A percentile compares a stretch with the other conserved stretches of the same genome.
These are phyloP conservation scores for Danaus chrysippus DNA, from an alignment of 2,888 invertebrate species.

Conservation along the genomic window DNA sequence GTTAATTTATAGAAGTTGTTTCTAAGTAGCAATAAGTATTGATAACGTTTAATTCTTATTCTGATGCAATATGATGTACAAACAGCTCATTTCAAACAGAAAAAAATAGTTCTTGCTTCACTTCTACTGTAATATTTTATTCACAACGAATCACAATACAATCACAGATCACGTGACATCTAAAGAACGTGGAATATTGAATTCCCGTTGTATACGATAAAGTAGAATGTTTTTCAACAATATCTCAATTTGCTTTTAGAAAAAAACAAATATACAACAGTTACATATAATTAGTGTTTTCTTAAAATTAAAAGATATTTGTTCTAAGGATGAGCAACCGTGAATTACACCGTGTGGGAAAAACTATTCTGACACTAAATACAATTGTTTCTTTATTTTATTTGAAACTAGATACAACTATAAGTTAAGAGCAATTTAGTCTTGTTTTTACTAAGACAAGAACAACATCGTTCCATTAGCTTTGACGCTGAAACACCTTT, in stretches of 20 bases:
- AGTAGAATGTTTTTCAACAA: conserved; percentile 7
- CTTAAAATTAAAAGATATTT: not conserved
- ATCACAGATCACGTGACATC: not conserved
- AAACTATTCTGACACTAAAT: no score
- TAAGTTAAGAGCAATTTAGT: conserved; percentile 17
- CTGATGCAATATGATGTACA: not conserved
- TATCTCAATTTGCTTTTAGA: not conserved
- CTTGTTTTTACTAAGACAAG: conserved; percentile 18
- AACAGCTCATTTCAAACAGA: not conserved
- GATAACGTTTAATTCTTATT: no score
- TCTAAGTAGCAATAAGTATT: no score
- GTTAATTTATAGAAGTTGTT: no score
- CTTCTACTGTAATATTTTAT: not conserved
- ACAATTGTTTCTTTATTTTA: not conserved
- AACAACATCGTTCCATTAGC: conserved; percentile 28
- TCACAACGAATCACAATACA: conserved; percentile 1
- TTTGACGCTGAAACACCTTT: conserved; percentile 23
- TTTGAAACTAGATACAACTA: conserved; percentile 11
- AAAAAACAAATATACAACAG: conserved; percentile 3
- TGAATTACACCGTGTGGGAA: no score
- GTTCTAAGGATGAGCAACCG: no score
- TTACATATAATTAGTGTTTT: not conserved
- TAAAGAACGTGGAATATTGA: conserved; percentile 1
- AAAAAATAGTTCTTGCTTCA: conserved; percentile 1
- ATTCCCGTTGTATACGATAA: conserved; percentile 2